Conservation (phyloP, 2,888 invertebrate species). For the Synergus umbraculus region DNA sequence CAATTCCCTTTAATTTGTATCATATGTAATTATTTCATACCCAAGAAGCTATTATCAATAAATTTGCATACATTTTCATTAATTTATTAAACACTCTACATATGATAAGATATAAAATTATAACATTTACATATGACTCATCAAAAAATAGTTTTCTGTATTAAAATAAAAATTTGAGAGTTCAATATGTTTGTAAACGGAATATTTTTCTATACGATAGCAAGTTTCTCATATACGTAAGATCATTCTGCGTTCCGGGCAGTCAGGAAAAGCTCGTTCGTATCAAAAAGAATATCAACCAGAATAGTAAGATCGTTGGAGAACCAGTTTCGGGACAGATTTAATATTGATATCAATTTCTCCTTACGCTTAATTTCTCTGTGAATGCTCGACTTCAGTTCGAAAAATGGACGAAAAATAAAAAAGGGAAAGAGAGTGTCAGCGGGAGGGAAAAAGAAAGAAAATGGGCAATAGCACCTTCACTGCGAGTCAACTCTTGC, state of each 20-base stretch:
- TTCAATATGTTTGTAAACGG: neutral
- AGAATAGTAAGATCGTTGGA: slow-evolving; percentile 5
- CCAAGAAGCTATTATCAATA: neutral
- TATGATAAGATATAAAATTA: neutral
- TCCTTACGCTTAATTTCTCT: slow-evolving; percentile 57
- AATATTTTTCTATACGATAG: neutral
- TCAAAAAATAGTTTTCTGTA: neutral
- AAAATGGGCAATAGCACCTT: slow-evolving; percentile 1
- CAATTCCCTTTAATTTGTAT: neutral
- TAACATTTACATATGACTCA: neutral
- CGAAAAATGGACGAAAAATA: slow-evolving; percentile 38
- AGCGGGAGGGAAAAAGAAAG: slow-evolving; percentile 34
- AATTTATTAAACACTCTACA: neutral
- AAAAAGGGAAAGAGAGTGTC: slow-evolving; percentile 45
- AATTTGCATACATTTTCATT: neutral
- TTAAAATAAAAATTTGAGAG: neutral
- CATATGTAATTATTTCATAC: neutral
- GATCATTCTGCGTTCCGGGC: neutral
- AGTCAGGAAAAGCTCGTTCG: neutral
- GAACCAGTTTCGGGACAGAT: slow-evolving; percentile 48
- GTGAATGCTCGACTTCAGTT: neutral
- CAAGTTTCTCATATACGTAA: neutral
- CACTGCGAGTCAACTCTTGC: neutral
- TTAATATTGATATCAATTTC: slow-evolving; percentile 66
- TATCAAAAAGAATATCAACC: neutral